Conservation (phyloP, 2,113 vertebrate genomes). For the Cyanoderma ruficeps region DNA sequence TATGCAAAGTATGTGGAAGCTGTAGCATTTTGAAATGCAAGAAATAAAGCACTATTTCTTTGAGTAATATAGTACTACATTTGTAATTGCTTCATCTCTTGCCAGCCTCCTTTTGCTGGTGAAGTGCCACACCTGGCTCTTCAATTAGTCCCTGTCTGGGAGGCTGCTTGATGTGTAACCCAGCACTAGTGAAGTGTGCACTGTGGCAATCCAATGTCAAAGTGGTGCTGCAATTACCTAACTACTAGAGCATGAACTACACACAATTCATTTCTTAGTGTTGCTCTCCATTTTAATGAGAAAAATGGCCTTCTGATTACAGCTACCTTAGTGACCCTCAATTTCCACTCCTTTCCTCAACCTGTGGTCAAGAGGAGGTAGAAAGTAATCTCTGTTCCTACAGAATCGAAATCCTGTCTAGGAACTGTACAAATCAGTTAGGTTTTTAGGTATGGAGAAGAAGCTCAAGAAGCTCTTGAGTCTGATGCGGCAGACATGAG, state of each 20-base stretch:
- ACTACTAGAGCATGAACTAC: not conserved
- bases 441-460: not conserved
- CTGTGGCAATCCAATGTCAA: not conserved
- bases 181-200: not conserved
- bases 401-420: not conserved
- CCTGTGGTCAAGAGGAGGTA: not conserved
- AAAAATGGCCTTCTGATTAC: not conserved
- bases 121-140: slow-evolving; percentile 45
- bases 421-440: not conserved
- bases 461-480: not conserved
- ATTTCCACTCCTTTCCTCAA: not conserved
- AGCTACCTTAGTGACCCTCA: not conserved
- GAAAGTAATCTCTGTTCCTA: not conserved
- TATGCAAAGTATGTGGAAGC: not conserved
- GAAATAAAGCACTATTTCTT: not conserved
- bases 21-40: not conserved
- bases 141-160: slow-evolving; percentile 41
- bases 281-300: not conserved
- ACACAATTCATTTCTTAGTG: not conserved
- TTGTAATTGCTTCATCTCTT: slow-evolving; percentile 14
- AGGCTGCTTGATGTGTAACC: not conserved
- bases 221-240: slow-evolving; percentile 4
- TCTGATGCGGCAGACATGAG: not conserved
- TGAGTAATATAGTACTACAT: not conserved
- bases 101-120: not conserved